Evolutionary conservation across 2,113 vertebrate genomes (phyloP), one percentile per base, ranked within the genome.

Genomic region (Neotoma lepida): DNA sequence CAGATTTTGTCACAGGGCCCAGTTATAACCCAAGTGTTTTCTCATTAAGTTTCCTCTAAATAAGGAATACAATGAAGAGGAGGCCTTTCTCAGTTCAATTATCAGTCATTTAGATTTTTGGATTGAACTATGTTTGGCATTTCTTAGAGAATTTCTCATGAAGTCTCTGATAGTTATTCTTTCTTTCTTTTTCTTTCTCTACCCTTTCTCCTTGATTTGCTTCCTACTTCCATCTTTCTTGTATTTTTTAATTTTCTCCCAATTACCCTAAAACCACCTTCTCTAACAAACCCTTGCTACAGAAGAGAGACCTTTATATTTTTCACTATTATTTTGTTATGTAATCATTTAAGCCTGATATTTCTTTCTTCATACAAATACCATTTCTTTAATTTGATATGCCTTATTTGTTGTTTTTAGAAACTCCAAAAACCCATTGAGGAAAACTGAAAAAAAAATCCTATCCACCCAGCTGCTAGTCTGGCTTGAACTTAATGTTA

Each of bases 401-500:
- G 30, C 0, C 1, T 82, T 58, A 85, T 81, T 41, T 68, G 28
- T 46, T 64, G 8, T 17, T 46, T 35, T 6, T 8, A 95, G 15
- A 89, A 96, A 74, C 90, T 51, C 61, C 2, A 81, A 84, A 91
- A 93, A 68, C 70, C 46, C 14, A 77, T 61, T 76, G 28, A 87
- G 39, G n/a, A 78, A 73, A 44, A 86, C 51, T 64, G 18, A 56
- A 64, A 74, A n/a, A 81, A 46, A 28, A 81, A 61, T n/a, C 17
- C 18, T 82, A 71, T 86, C 61, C 76, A 89, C 64, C 35, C 77
- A 94, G 95, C 91, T 95, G 86, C 68, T 95, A 44, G 4, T 63
- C 93, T 93, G 64, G 24, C 63, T 89, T 92, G 94, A 89, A 94
- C 78, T 95, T 73, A 88, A 66, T 96, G 94, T 94, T 80, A 93